phyloP scores from a whole-genome alignment of 2,888 invertebrate species.

The Limenitis camilla region DNA sequence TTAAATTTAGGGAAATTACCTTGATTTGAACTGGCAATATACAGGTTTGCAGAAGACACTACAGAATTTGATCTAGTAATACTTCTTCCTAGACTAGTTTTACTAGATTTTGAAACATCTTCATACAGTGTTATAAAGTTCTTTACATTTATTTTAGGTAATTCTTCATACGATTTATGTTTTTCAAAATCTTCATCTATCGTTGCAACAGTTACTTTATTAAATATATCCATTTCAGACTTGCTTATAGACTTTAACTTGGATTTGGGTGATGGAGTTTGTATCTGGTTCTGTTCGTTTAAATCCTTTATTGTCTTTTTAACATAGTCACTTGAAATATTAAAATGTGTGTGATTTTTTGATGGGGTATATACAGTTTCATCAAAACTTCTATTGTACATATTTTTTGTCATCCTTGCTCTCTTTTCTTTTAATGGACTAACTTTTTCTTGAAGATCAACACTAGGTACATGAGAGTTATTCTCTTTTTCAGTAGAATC shows the following conservation, averaged over 20 bases:
- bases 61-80: conserved; percentile 31
- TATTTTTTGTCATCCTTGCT: conserved; percentile 34
- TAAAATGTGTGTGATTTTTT: conserved; percentile 27
- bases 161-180: conserved; percentile 62
- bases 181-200: conserved; percentile 49
- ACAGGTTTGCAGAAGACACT: conserved; percentile 34
- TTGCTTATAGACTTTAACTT: conserved; percentile 57
- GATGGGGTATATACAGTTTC: conserved; percentile 17
- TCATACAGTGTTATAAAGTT: conserved; percentile 62
- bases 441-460: neutral
- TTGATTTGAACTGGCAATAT: conserved; percentile 45
- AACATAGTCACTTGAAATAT: conserved; percentile 27
- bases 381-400: conserved; percentile 41
- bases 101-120: conserved; percentile 48
- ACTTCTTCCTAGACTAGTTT: conserved; percentile 14
- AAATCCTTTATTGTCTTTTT: conserved; percentile 30
- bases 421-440: conserved; percentile 41
- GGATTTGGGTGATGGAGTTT: conserved; percentile 29
- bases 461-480: neutral
- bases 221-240: conserved; percentile 69
- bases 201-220: conserved; percentile 40
- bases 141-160: conserved; percentile 63
- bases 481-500: conserved; percentile 1
- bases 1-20: conserved; percentile 32
- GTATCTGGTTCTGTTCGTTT: conserved; percentile 28